Base-by-base conservation (phyloP, 2,797 vertebrate genomes). In the Zalophus californianus region DNA sequence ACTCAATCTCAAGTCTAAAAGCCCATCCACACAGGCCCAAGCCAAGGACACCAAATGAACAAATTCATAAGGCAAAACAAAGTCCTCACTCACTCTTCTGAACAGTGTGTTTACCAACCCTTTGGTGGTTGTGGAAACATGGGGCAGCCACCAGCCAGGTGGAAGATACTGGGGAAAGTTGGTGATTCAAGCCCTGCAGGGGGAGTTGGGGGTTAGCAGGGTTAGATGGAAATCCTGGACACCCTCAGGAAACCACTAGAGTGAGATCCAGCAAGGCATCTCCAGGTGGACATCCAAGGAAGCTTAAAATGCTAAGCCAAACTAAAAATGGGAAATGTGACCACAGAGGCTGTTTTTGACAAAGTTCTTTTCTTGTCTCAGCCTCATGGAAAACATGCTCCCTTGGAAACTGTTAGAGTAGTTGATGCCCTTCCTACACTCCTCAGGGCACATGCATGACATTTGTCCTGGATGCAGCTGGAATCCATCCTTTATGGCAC, bases 1-100 rank as follows among this genome's bases (percentile, higher is more conserved):
- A 96, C 89, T 97, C 95, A 86, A 50, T 84, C 95, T 94, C 52
- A 79, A 96, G 56, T 82, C 90, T 68, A 44, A 96, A 94, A 95
- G 64, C 75, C 91, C 95, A 90, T 92, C 41, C 12, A 60, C 16
- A 25, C 70, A 77, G 44, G 73, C 75, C 70, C n/a, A 62, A 92
- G 29, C 21, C 68, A 94, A 95, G 77, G 64, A 84, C 60, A 87
- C 60, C 20, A 56, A 79, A 73, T 38, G 87, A 91, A 70, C 41
- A 58, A 86, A 95, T 86, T 86, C 78, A 41, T n/a, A 77, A 66
- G 75, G 48, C 60, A 90, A 94, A 92, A 84, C 25, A 60, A 91
- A 83, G 50, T 64, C 48, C 75, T 66, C 18, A 9, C 35, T 83
- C n/a, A 11, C 12, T 66, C 86, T 95, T 96, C 95, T 27, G 72